phyloP scores from a whole-genome alignment of 2,113 vertebrate genomes.

The Anseranas semipalmata region DNA sequence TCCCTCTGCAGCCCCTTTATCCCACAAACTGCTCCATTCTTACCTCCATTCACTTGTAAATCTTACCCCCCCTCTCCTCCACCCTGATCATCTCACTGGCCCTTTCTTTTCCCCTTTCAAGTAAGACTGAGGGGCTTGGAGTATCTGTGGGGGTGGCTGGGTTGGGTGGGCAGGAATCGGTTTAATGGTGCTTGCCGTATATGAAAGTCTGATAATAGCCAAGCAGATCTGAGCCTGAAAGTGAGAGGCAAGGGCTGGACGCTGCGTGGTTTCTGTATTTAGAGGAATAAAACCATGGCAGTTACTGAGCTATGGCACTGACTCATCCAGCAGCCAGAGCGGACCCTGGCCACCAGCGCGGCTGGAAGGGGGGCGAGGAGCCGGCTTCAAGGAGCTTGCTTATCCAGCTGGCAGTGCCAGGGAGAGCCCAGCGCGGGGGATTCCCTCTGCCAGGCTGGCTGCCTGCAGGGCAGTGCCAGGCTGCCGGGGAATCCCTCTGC shows the following conservation, averaged over 20 bases:
- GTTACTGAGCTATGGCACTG: not conserved
- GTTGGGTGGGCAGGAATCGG: conserved; percentile 25
- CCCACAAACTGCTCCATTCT: conserved; percentile 96
- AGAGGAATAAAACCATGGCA: conserved; percentile 22
- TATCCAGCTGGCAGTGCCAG: conserved; percentile 57
- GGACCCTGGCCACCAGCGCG: not conserved
- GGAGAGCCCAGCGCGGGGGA: conserved; percentile 41
- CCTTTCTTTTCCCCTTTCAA: conserved; percentile 77
- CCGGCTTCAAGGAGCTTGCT: conserved; percentile 1
- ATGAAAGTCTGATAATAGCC: conserved; percentile 48
- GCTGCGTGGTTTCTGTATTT: not conserved
- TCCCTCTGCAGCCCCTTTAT: conserved; percentile 93
- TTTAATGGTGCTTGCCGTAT: conserved; percentile 49
- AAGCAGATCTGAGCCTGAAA: conserved; percentile 19
- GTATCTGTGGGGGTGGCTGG: conserved; percentile 61
- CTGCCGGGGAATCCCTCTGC: conserved; percentile 43
- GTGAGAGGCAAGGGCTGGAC: not conserved
- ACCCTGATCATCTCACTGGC: conserved; percentile 66
- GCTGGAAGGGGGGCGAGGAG: conserved; percentile 10
- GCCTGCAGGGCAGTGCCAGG: not conserved
- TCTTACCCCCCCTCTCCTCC: conserved; percentile 66
- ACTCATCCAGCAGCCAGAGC: conserved; percentile 32
- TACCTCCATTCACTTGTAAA: conserved; percentile 94
- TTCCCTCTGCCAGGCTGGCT: conserved; percentile 42
- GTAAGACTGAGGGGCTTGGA: conserved; percentile 60